phyloP scores from a whole-genome alignment of 1,140 invertebrate species.

The Ridgeia piscesae region DNA sequence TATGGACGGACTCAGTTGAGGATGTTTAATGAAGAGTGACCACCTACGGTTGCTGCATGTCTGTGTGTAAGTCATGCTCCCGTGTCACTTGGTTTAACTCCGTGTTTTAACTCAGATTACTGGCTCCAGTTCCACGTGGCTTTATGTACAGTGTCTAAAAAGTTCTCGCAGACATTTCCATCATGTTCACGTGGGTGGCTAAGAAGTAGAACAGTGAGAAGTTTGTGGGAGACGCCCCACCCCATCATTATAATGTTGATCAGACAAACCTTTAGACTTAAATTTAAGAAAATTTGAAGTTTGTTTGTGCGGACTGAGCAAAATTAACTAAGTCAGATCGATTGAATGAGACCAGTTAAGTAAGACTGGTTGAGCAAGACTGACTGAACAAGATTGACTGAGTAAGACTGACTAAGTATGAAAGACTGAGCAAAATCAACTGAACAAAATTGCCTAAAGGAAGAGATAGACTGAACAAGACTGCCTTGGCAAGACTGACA shows the following conservation, averaged over 20 bases:
- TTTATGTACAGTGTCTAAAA: not conserved
- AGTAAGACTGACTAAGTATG: not conserved
- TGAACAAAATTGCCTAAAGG: not conserved
- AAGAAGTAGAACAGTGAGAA: not conserved
- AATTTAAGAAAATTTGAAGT: too few relatives aligned
- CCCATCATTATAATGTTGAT: not conserved
- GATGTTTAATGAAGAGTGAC: too few relatives aligned
- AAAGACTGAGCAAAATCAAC: not conserved
- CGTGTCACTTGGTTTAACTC: too few relatives aligned
- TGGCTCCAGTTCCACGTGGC: too few relatives aligned
- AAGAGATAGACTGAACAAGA: not conserved
- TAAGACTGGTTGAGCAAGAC: not conserved
- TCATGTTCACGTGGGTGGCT: not conserved
- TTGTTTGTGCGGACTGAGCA: not conserved
- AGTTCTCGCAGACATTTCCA: not conserved
- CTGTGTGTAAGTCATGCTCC: too few relatives aligned
- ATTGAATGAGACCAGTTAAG: not conserved
- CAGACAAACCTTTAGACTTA: too few relatives aligned
- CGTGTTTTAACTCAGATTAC: too few relatives aligned
- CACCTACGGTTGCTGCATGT: too few relatives aligned
- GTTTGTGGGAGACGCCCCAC: not conserved
- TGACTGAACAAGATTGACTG: not conserved
- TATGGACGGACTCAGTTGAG: too few relatives aligned
- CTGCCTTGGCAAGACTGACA: not conserved
- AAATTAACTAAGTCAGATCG: not conserved